These are phyloP conservation scores for Ptyas mucosa DNA, from an alignment of 2,113 vertebrate species.

Conservation along the genomic window DNA sequence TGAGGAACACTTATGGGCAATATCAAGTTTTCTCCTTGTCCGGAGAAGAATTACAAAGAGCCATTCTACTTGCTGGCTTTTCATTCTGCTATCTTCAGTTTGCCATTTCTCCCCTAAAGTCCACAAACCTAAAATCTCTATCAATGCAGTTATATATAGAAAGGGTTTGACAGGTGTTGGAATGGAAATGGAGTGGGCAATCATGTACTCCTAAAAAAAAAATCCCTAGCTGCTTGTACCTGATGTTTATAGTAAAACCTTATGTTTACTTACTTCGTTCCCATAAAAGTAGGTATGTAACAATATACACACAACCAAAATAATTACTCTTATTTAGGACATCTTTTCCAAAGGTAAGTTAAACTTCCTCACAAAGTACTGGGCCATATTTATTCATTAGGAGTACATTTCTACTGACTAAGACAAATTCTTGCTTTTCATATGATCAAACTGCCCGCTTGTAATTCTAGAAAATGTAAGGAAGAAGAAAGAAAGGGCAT, in stretches of 20 bases:
- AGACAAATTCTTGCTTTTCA: not conserved
- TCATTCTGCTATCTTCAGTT: not conserved
- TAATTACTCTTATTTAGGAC: not conserved
- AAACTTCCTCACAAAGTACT: not conserved
- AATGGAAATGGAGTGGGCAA: slow-evolving; percentile 15
- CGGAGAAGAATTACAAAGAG: not conserved
- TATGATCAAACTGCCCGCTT: not conserved
- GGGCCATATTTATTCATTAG: not conserved
- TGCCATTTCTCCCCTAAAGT: not conserved
- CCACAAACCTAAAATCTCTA: slow-evolving; percentile 13
- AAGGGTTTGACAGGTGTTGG: slow-evolving; percentile 35
- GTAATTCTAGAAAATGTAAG: not conserved
- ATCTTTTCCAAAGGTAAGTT: not conserved
- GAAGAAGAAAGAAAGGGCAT: not conserved
- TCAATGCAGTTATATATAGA: slow-evolving; percentile 33
- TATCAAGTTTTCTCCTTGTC: not conserved
- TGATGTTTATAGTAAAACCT: not conserved
- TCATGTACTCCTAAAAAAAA: slow-evolving; percentile 34
- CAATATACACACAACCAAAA: not conserved
- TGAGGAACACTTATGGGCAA: not conserved
- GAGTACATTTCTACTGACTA: not conserved
- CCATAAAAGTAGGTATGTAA: not conserved
- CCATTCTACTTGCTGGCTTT: not conserved
- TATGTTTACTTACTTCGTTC: not conserved
- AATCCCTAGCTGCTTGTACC: not conserved